Conservation (phyloP, 2,113 vertebrate genomes). For the Catharus fuscescens region DNA sequence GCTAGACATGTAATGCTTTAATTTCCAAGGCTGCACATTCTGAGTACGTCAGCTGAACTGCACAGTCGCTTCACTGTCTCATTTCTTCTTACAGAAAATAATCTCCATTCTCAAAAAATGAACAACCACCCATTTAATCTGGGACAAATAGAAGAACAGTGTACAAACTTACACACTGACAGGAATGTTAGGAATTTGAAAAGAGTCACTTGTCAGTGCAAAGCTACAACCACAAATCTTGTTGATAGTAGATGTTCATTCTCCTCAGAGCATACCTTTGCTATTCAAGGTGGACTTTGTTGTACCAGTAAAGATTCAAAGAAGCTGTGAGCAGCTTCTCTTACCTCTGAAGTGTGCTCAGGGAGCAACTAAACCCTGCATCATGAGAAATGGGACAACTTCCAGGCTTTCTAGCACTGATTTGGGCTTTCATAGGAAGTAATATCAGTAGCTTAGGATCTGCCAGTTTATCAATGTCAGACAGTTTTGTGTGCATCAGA, state of each 20-base stretch:
- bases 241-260: neutral
- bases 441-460: neutral
- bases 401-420: neutral
- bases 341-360: neutral
- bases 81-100: neutral
- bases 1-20: neutral
- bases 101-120: neutral
- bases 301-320: neutral
- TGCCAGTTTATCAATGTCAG: neutral
- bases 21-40: neutral
- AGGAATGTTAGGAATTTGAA: neutral
- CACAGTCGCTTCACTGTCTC: neutral
- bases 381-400: neutral
- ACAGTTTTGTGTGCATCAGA: accelerated
- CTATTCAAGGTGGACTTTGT: neutral
- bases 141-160: neutral
- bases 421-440: neutral
- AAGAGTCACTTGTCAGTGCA: neutral
- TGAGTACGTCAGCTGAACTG: neutral
- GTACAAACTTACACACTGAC: neutral
- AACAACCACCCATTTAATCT: neutral
- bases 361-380: neutral
- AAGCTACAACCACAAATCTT: neutral
- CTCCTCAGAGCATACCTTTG: neutral
- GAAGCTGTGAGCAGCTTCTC: neutral